phyloP scores from a whole-genome alignment of 2,888 invertebrate species.

The Cynaeus angustus region DNA sequence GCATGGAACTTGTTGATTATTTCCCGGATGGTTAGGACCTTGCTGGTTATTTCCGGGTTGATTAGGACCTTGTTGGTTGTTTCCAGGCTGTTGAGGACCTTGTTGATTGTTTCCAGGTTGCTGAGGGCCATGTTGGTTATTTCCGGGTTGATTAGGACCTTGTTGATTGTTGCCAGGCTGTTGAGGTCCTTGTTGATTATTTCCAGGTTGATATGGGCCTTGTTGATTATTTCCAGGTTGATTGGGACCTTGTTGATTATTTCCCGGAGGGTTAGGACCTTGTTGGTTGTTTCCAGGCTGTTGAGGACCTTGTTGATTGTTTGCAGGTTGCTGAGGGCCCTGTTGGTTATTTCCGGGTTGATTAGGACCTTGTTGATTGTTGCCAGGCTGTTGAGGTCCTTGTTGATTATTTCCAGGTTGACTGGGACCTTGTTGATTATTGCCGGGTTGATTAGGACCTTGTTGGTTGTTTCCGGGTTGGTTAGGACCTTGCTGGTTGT shows the following conservation, averaged over 20 bases:
- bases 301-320: conserved; percentile 26
- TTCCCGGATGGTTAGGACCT: conserved; percentile 45
- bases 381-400: conserved; percentile 43
- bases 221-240: conserved; percentile 19
- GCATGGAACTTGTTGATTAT: conserved; percentile 38
- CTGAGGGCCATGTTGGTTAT: conserved; percentile 11
- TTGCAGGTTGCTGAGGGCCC: conserved; percentile 41
- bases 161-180: conserved; percentile 34
- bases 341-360: conserved; percentile 51
- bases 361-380: conserved; percentile 43
- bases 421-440: conserved; percentile 46
- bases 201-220: conserved; percentile 43
- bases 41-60: conserved; percentile 47
- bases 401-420: conserved; percentile 42
- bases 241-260: conserved; percentile 24
- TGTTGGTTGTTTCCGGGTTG: conserved; percentile 32
- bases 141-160: conserved; percentile 37
- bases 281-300: conserved; percentile 39
- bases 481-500: conserved; percentile 17
- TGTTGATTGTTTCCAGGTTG: conserved; percentile 54
- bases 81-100: conserved; percentile 45
- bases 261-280: conserved; percentile 34
- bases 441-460: conserved; percentile 42
- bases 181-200: conserved; percentile 26
- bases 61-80: conserved; percentile 49